Conservation (phyloP, 2,113 vertebrate species). For the Hystrix brachyura region DNA sequence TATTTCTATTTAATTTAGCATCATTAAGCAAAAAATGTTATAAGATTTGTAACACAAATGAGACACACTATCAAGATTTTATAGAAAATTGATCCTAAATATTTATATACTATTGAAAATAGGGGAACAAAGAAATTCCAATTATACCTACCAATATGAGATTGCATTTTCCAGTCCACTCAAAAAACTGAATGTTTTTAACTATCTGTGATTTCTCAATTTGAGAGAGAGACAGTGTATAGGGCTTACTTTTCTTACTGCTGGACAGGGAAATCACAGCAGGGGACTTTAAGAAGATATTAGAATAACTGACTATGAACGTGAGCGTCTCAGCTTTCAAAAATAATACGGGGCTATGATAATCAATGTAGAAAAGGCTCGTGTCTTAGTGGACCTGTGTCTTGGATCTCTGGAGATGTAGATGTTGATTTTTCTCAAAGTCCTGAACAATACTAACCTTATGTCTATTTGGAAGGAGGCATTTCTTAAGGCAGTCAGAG, state of each 20-base stretch:
- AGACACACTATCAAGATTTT: not conserved
- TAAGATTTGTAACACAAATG: not conserved
- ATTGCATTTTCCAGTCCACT: not conserved
- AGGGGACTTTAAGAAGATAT: not conserved
- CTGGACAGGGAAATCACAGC: not conserved
- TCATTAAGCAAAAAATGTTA: not conserved
- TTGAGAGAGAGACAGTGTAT: not conserved
- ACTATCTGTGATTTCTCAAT: not conserved
- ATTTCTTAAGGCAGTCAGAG: not conserved
- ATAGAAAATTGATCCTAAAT: conserved; percentile 33
- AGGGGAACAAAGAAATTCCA: not conserved
- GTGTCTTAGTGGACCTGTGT: not conserved
- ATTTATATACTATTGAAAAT: not conserved
- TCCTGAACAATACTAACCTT: not conserved
- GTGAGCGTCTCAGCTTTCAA: not conserved
- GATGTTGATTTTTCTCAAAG: not conserved
- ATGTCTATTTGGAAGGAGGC: not conserved
- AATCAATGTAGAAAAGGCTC: not conserved
- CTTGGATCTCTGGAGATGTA: not conserved
- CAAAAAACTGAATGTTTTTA: not conserved
- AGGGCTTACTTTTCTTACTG: not conserved
- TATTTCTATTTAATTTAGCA: not conserved
- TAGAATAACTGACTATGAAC: not conserved
- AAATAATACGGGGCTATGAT: not conserved
- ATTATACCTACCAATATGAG: not conserved